phyloP scores from a whole-genome alignment of 2,888 invertebrate species.

The Liodrosophila aerea region DNA sequence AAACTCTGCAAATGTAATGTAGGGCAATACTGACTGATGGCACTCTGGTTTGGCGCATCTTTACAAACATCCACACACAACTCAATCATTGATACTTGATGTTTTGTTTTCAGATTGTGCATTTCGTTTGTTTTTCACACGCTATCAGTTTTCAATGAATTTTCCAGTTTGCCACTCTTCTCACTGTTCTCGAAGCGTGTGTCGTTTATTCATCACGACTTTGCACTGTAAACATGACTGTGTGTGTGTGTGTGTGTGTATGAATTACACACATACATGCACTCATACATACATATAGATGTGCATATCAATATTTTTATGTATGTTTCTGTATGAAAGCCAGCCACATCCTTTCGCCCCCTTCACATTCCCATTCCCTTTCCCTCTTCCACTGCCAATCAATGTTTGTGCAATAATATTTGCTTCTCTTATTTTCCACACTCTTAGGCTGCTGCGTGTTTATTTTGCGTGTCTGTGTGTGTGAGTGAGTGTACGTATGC shows the following conservation, averaged over 20 bases:
- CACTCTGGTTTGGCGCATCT: constrained; percentile 24
- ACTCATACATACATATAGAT: no score
- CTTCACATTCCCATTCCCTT: constrained; percentile 9
- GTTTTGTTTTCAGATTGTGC: constrained; percentile 55
- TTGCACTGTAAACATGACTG: constrained; percentile 33
- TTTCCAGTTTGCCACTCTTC: constrained; percentile 55
- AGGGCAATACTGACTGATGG: constrained; percentile 13
- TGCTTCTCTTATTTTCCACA: constrained; percentile 67
- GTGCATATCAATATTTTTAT: constrained; percentile 16
- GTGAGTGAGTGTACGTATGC: constrained; percentile 2
- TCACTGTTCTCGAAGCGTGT: constrained; percentile 40
- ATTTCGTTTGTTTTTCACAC: constrained; percentile 76
- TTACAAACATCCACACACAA: constrained; percentile 19
- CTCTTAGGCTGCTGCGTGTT: constrained; percentile 62
- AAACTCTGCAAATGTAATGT: background rate
- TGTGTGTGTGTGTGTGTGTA: constrained; percentile 6
- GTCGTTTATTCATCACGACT: constrained; percentile 61
- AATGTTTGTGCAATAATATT: constrained; percentile 76
- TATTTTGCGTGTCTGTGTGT: constrained; percentile 7
- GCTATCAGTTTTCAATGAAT: constrained; percentile 79
- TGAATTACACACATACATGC: background rate
- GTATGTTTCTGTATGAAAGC: constrained; percentile 14
- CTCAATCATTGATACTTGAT: constrained; percentile 55
- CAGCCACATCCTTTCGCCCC: constrained; percentile 21
- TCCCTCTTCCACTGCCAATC: constrained; percentile 66